phyloP scores from a whole-genome alignment of 2,888 invertebrate species.

The Azorinus chamasolen region DNA sequence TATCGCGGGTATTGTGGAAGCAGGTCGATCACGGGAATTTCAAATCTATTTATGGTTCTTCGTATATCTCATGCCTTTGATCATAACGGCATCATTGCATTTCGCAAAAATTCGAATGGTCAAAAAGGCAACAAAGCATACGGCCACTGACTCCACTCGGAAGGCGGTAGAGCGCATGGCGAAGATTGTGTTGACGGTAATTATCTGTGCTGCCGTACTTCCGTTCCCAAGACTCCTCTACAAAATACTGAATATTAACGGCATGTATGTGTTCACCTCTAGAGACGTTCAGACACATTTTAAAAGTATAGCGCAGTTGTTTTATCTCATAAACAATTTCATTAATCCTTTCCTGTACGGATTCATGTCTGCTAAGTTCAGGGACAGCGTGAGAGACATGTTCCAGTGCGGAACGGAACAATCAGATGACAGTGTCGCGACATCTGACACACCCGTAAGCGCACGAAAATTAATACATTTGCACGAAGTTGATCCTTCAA shows the following conservation, averaged over 20 bases:
- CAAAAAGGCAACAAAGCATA: conserved; percentile 24
- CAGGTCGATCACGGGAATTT: conserved; percentile 37
- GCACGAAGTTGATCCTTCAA: no score
- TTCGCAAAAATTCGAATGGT: conserved; percentile 37
- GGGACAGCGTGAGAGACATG: conserved; percentile 41
- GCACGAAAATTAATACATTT: no score
- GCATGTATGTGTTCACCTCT: conserved; percentile 19
- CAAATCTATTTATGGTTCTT: conserved; percentile 31
- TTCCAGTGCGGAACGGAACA: conserved; percentile 16
- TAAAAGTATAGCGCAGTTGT: conserved; percentile 26
- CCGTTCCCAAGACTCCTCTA: conserved; percentile 48
- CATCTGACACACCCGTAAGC: conserved; percentile 42
- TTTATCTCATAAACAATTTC: conserved; percentile 50
- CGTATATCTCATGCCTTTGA: conserved; percentile 50
- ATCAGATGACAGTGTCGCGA: conserved; percentile 33
- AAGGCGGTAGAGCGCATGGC: conserved; percentile 56
- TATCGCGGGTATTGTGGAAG: background rate
- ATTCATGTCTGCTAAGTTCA: conserved; percentile 55
- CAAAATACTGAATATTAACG: conserved; percentile 24
- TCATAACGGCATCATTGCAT: conserved; percentile 46
- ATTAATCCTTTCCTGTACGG: conserved; percentile 53
- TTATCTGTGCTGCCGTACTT: conserved; percentile 50
- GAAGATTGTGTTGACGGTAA: conserved; percentile 50
- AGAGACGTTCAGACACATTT: conserved; percentile 34
- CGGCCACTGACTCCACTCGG: conserved; percentile 40